Evolutionary conservation across 2,888 invertebrate genomes (phyloP).

Genomic region (Drosophila mettleri): DNA sequence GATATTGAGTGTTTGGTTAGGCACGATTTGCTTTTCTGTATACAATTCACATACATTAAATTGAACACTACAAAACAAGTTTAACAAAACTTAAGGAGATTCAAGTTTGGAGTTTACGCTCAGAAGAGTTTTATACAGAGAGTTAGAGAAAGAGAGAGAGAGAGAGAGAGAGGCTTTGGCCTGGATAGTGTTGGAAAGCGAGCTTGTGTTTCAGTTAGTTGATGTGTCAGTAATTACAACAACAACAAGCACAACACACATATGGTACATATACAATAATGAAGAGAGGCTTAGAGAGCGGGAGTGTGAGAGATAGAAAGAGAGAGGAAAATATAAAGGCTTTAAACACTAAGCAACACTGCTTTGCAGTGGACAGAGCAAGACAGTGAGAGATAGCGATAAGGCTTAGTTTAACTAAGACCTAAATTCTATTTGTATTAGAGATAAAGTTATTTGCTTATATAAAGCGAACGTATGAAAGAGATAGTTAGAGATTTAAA

Average conservation of each 20-base stretch:
- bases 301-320: constrained; percentile 16
- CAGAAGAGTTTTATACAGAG: constrained; percentile 1
- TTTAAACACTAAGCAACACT: constrained; percentile 16
- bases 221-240: constrained; percentile 42
- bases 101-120: constrained; percentile 33
- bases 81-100: constrained; percentile 85
- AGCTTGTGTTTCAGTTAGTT: constrained; percentile 9
- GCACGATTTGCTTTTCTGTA: constrained; percentile 84
- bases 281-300: constrained; percentile 17
- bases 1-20: constrained; percentile 50
- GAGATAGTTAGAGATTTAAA: constrained; percentile 4
- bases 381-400: neutral
- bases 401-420: neutral
- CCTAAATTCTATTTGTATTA: neutral
- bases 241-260: constrained; percentile 49
- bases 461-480: neutral
- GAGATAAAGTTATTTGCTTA: neutral
- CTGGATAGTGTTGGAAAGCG: constrained; percentile 23
- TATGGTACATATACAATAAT: constrained; percentile 32
- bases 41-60: constrained; percentile 84
- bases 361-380: constrained; percentile 8
- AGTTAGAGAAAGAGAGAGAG: neutral
- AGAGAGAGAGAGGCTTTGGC: constrained; percentile 2
- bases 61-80: constrained; percentile 85
- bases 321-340: neutral